Percentiles rank a stretch among this genome's conserved stretches.
Conservation (phyloP, 2,113 vertebrate species). For the Cercopithecus mona region DNA sequence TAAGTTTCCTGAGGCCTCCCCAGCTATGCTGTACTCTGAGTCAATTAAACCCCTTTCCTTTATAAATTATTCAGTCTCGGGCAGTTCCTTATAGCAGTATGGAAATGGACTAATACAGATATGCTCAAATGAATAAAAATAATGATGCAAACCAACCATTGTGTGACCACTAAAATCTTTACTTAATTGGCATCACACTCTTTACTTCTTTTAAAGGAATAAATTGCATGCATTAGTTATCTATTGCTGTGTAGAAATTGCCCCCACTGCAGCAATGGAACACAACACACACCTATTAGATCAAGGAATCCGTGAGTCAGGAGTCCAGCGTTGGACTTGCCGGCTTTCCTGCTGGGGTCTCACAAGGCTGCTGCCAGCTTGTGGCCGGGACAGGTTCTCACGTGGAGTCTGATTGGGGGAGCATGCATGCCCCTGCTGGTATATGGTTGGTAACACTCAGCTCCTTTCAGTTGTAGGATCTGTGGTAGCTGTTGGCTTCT, state of each 20-base stretch:
- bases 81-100: too few relatives aligned
- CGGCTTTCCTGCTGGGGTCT: too few relatives aligned
- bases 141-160: background rate
- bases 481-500: background rate
- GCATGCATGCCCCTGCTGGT: rapidly evolving
- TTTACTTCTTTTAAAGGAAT: background rate
- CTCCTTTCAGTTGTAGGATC: background rate
- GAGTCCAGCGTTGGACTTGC: background rate
- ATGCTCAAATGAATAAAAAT: background rate
- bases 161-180: background rate
- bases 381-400: too few relatives aligned
- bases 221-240: background rate
- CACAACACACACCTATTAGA: rapidly evolving
- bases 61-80: too few relatives aligned
- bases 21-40: too few relatives aligned
- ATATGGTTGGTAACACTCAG: rapidly evolving
- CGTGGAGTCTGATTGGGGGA: background rate
- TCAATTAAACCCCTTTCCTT: too few relatives aligned
- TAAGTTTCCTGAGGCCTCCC: too few relatives aligned
- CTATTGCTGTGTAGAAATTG: background rate
- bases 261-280: background rate
- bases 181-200: background rate
- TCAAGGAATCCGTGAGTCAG: background rate
- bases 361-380: background rate
- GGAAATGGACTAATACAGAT: background rate